These are phyloP conservation scores for Delichon dasypus DNA, from an alignment of 2,797 vertebrate genomes.

Conservation along the genomic window DNA sequence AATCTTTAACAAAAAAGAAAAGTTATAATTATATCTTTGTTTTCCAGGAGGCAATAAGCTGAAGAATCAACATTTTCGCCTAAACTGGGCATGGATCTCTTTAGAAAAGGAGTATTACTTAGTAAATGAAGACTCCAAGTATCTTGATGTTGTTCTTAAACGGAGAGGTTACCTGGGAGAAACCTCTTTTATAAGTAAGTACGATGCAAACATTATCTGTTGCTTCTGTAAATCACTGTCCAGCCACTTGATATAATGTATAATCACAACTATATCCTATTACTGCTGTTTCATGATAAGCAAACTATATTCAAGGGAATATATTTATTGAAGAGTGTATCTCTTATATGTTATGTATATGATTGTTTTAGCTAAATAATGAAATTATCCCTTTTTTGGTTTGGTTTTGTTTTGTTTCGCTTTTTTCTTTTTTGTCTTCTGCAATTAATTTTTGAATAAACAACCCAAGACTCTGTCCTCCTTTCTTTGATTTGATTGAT, in stretches of 20 bases:
- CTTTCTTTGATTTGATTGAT: not conserved
- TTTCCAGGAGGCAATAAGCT: constrained; percentile 90
- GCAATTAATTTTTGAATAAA: not conserved
- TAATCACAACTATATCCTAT: not conserved
- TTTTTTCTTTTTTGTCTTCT: not conserved
- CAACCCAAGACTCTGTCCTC: not conserved
- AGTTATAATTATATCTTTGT: not conserved
- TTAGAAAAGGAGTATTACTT: constrained; percentile 89
- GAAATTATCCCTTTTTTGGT: not conserved
- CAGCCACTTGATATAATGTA: not conserved
- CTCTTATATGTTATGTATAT: not conserved
- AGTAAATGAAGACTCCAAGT: constrained; percentile 89
- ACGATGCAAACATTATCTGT: not conserved
- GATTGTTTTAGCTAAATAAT: not conserved
- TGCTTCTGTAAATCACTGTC: not conserved
- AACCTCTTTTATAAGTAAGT: constrained; percentile 95
- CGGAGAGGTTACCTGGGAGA: constrained; percentile 93
- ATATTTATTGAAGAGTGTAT: not conserved
- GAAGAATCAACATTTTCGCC: constrained; percentile 87
- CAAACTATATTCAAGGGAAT: not conserved
- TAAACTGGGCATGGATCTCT: constrained; percentile 97
- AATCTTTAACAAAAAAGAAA: not conserved
- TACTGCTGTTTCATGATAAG: not conserved
- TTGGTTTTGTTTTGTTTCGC: not conserved
- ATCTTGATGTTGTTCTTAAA: constrained; percentile 87